phyloP scores from a whole-genome alignment of 1,140 invertebrate species.

The Hyles vespertilio region DNA sequence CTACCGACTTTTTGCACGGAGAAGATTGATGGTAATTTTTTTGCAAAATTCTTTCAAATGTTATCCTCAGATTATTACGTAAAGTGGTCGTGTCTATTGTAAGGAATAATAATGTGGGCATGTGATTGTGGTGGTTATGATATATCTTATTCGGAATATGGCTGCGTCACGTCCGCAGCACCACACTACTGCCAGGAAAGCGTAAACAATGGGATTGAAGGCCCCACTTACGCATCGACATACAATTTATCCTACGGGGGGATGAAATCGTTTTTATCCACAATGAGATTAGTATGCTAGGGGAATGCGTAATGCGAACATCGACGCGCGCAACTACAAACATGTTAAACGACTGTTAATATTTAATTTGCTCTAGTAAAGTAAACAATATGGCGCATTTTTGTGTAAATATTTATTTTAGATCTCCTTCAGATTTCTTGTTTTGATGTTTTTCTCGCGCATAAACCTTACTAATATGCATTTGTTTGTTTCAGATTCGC shows the following conservation, averaged over 20 bases:
- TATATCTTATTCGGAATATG: conserved; percentile 24
- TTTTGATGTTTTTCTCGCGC: too few relatives aligned
- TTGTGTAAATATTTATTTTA: too few relatives aligned
- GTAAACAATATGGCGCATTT: too few relatives aligned
- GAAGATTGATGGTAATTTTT: conserved; percentile 51
- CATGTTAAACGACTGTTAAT: too few relatives aligned
- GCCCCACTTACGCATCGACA: conserved; percentile 9
- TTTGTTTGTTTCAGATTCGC: conserved; percentile 15
- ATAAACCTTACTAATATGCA: background rate
- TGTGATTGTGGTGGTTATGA: conserved; percentile 26
- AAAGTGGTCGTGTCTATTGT: conserved; percentile 28
- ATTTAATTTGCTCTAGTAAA: too few relatives aligned
- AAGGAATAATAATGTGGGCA: conserved; percentile 28
- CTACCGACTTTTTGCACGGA: conserved; percentile 40
- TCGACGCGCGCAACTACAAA: too few relatives aligned
- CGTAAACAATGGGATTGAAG: conserved; percentile 16
- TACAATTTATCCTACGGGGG: too few relatives aligned
- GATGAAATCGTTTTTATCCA: too few relatives aligned
- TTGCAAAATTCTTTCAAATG: conserved; percentile 36
- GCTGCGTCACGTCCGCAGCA: conserved; percentile 29
- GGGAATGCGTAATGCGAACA: too few relatives aligned
- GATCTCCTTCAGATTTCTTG: too few relatives aligned
- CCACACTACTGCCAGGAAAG: background rate
- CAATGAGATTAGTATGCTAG: too few relatives aligned
- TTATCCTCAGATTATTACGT: conserved; percentile 30